Evolutionary conservation across 1,140 invertebrate species (phyloP).

Genomic region (Fopius arisanus): DNA sequence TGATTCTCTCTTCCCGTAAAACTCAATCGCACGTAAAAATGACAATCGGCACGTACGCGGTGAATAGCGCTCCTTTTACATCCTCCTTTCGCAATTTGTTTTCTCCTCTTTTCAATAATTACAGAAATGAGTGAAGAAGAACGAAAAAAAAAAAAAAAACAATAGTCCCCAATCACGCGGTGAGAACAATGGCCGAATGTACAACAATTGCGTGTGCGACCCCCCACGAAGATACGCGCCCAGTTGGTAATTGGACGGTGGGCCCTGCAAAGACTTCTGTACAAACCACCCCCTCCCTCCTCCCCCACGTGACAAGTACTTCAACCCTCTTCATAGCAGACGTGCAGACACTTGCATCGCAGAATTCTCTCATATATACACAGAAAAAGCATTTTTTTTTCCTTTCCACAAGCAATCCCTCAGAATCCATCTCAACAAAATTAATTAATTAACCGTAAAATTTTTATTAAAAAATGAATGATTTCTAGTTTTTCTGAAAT

Average conservation of each 20-base stretch:
- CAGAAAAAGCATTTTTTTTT: too few relatives aligned
- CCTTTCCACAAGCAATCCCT: too few relatives aligned
- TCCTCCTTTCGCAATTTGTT: slow-evolving; percentile 6
- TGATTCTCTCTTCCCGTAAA: background rate
- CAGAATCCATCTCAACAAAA: too few relatives aligned
- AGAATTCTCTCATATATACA: slow-evolving; percentile 10
- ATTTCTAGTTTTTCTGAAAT: too few relatives aligned
- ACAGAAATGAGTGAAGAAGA: slow-evolving; percentile 40
- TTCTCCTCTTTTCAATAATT: slow-evolving; percentile 50
- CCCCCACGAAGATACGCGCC: slow-evolving; percentile 62
- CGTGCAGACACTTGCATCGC: slow-evolving; percentile 35
- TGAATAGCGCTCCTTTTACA: background rate
- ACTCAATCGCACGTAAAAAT: slow-evolving; percentile 2
- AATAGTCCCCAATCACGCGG: slow-evolving; percentile 60
- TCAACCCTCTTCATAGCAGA: slow-evolving; percentile 46
- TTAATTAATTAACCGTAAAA: too few relatives aligned
- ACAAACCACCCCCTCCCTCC: slow-evolving; percentile 28
- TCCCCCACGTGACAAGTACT: slow-evolving; percentile 62
- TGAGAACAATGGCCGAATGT: slow-evolving; percentile 59
- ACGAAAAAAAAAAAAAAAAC: slow-evolving; percentile 56
- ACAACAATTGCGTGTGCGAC: slow-evolving; percentile 64
- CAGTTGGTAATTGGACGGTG: slow-evolving; percentile 61
- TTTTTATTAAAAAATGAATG: too few relatives aligned
- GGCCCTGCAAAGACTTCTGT: slow-evolving; percentile 36
- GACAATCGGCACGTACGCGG: slow-evolving; percentile 19